These are phyloP conservation scores for Pterobdella sp. DNA, from an alignment of 2,888 invertebrate species.

Conservation along the genomic window DNA sequence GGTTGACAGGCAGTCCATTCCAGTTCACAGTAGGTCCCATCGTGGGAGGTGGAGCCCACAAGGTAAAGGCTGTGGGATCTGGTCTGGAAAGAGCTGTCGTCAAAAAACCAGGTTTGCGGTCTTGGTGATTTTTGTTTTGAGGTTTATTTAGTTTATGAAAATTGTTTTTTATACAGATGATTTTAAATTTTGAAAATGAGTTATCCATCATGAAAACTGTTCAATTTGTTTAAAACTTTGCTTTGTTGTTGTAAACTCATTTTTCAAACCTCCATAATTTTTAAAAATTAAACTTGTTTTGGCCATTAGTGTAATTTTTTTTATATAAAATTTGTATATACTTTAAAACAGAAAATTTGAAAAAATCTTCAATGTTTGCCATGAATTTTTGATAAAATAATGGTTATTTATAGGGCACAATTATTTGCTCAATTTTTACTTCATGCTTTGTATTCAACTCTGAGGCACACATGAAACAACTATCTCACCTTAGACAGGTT, in stretches of 20 bases:
- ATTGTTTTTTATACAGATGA: background rate
- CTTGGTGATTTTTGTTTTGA: background rate
- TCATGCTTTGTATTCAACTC: too few species aligned
- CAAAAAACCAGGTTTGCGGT: conserved; percentile 67
- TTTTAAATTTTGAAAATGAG: background rate
- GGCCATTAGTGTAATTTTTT: too few species aligned
- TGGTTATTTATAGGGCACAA: too few species aligned
- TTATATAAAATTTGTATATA: too few species aligned
- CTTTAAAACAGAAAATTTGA: too few species aligned
- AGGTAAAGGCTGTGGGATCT: conserved; percentile 89
- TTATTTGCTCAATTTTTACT: too few species aligned
- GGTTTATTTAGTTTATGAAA: background rate
- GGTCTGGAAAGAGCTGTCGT: conserved; percentile 86
- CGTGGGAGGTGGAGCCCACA: conserved; percentile 81
- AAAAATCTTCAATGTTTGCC: too few species aligned
- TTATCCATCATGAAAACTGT: background rate
- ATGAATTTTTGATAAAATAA: too few species aligned
- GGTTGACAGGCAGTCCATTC: conserved; percentile 76
- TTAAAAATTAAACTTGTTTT: too few species aligned
- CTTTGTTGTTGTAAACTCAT: background rate
- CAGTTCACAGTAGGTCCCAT: conserved; percentile 97
- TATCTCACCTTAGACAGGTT: too few species aligned
- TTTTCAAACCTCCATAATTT: background rate
- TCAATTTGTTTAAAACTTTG: background rate
- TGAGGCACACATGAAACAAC: too few species aligned